phyloP scores from a whole-genome alignment of 2,113 vertebrate genomes.

The Podocnemis expansa region DNA sequence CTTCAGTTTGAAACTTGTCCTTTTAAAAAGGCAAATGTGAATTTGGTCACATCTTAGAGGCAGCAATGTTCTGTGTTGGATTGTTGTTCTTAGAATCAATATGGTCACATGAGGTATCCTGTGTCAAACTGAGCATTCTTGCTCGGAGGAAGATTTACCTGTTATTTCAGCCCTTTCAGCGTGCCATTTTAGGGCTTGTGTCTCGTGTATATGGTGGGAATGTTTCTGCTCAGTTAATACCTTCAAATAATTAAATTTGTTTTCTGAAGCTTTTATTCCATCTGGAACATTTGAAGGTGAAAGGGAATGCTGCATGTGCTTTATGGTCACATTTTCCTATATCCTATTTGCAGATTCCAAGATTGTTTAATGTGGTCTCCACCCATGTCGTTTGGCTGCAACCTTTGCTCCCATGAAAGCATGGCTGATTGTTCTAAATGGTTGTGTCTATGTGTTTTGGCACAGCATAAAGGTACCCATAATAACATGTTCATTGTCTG shows the following conservation, averaged over 20 bases:
- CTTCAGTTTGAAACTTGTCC: not conserved
- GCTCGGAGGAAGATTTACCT: not conserved
- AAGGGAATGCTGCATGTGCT: slow-evolving; percentile 72
- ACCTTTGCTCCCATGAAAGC: slow-evolving; percentile 80
- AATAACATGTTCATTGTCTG: slow-evolving; percentile 77
- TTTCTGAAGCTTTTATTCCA: slow-evolving; percentile 66
- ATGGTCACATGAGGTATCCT: slow-evolving; percentile 25
- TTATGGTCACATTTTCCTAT: slow-evolving; percentile 81
- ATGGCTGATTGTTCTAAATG: slow-evolving; percentile 78
- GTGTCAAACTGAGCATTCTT: slow-evolving; percentile 6
- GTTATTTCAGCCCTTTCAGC: not conserved
- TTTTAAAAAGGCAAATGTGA: not conserved
- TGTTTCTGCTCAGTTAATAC: slow-evolving; percentile 9
- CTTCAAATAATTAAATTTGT: slow-evolving; percentile 66
- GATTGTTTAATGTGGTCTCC: slow-evolving; percentile 80
- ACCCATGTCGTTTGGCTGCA: slow-evolving; percentile 82
- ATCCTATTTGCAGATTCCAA: slow-evolving; percentile 82
- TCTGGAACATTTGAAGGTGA: slow-evolving; percentile 66
- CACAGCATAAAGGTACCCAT: slow-evolving; percentile 76
- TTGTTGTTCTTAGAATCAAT: slow-evolving; percentile 10
- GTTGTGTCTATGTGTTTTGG: slow-evolving; percentile 81
- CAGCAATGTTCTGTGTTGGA: slow-evolving; percentile 33
- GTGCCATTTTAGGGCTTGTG: not conserved
- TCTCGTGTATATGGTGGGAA: slow-evolving; percentile 25
- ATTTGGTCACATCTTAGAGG: not conserved